Evolutionary conservation across 2,888 invertebrate genomes (phyloP), one percentile per base, ranked within the genome.

Genomic region (Drosophila birchii): DNA sequence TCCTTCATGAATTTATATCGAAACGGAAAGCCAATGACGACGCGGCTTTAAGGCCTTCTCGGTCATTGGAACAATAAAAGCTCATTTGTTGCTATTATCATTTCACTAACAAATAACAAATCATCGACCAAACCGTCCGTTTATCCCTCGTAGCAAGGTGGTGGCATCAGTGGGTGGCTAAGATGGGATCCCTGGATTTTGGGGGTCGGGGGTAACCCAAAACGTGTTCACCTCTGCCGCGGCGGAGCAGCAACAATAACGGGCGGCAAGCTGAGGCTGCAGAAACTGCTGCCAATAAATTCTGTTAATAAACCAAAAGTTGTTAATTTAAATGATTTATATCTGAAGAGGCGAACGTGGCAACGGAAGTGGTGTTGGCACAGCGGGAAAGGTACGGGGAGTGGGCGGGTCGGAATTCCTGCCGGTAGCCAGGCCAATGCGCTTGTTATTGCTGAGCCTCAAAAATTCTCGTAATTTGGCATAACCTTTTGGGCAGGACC

Each of bases 301-400:
- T 91, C 83, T 85, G 88, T 90, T 89, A 91, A 91, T 89, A 90
- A 85, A 90, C 88, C 86, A 86, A 90, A 90, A 90, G 88, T 84
- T 90, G 91, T 91, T 91, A 90, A 91, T 91, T 91, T 89, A 83
- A 91, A 91, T 90, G 91, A 91, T 91, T 90, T 90, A 90, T 91
- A 87, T 80, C 76, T 81, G 47, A 51, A 72, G 63, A 43, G 67
- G 55, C 60, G 55, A 16, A 47, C 20, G 38, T 38, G 49, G 20
- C 20, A 18, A 5, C 64, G 67, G 64, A 66, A 66, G 64, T 51
- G 67, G 36, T 44, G 44, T 16, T 38, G 53, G 34, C 34, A 5
- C 51, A 51, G 51, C 51, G 20, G 34, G 51, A 34, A 51, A 34
- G 53, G 39, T n/a, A 36, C 9, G 18, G 18, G 14, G 20, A 23